phyloP scores from a whole-genome alignment of 2,888 invertebrate species.

The Scrobipalpa atriplicella region DNA sequence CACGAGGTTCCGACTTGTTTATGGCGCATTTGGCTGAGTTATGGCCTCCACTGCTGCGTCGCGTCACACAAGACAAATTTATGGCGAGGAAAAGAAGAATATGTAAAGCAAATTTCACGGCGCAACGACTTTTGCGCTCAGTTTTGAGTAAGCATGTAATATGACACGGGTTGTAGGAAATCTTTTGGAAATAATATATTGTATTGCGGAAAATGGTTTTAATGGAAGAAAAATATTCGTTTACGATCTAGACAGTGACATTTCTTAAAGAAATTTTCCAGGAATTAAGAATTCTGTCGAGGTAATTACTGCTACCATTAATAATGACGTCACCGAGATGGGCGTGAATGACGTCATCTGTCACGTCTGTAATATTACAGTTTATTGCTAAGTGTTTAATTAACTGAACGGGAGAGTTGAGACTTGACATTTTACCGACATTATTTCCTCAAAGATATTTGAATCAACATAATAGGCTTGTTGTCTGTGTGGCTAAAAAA shows the following conservation, averaged over 20 bases:
- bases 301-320: background rate
- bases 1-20: slow-evolving; percentile 50
- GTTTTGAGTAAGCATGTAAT: slow-evolving; percentile 4
- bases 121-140: slow-evolving; percentile 14
- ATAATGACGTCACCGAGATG: background rate
- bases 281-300: background rate
- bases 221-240: too few species aligned
- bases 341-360: background rate
- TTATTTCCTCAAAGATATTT: too few species aligned
- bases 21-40: slow-evolving; percentile 63
- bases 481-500: too few species aligned
- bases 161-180: background rate
- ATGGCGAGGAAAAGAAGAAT: slow-evolving; percentile 40
- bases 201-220: background rate
- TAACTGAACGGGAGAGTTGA: background rate
- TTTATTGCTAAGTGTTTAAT: background rate
- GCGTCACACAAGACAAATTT: slow-evolving; percentile 58
- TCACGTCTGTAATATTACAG: background rate
- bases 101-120: slow-evolving; percentile 22
- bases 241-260: background rate
- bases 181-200: background rate
- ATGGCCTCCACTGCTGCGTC: slow-evolving; percentile 54
- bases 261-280: too few species aligned
- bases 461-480: too few species aligned
- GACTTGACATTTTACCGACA: background rate